Conservation (phyloP, 2,113 vertebrate genomes). For the Polypterus bichir region DNA sequence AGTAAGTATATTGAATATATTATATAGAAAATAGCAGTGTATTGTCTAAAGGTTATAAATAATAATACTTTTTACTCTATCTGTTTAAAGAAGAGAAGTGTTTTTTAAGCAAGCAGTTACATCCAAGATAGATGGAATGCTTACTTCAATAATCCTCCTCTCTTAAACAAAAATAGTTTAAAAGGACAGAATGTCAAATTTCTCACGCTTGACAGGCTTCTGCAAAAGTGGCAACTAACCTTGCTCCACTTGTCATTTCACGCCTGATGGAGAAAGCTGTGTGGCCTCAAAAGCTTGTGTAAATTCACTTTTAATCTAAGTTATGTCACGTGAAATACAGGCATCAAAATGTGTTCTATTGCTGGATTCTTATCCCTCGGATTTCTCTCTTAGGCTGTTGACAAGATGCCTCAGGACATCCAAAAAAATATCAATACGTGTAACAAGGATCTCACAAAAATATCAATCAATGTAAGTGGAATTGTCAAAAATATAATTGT, state of each 20-base stretch:
- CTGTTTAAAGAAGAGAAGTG: too few relatives aligned
- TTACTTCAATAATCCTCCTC: not conserved
- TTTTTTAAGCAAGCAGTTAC: too few relatives aligned
- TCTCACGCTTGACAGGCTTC: not conserved
- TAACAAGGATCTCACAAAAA: not conserved
- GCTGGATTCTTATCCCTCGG: not conserved
- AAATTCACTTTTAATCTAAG: slow-evolving; percentile 1
- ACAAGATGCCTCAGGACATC: not conserved
- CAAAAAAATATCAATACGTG: not conserved
- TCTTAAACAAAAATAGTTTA: not conserved
- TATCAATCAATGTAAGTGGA: not conserved
- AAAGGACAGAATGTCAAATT: not conserved
- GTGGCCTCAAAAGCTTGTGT: not conserved
- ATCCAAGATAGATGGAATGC: not conserved
- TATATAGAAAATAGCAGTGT: too few relatives aligned
- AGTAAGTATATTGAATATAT: too few relatives aligned
- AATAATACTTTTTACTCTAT: too few relatives aligned
- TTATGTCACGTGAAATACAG: slow-evolving; percentile 1
- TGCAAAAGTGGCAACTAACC: not conserved
- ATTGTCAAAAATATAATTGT: slow-evolving; percentile 1
- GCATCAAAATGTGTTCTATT: not conserved
- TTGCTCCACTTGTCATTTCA: not conserved
- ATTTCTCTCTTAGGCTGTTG: not conserved
- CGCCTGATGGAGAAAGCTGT: not conserved
- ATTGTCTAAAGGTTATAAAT: too few relatives aligned